These are phyloP conservation scores for Amaurobius ferox DNA, from an alignment of 2,888 invertebrate species.

Conservation along the genomic window DNA sequence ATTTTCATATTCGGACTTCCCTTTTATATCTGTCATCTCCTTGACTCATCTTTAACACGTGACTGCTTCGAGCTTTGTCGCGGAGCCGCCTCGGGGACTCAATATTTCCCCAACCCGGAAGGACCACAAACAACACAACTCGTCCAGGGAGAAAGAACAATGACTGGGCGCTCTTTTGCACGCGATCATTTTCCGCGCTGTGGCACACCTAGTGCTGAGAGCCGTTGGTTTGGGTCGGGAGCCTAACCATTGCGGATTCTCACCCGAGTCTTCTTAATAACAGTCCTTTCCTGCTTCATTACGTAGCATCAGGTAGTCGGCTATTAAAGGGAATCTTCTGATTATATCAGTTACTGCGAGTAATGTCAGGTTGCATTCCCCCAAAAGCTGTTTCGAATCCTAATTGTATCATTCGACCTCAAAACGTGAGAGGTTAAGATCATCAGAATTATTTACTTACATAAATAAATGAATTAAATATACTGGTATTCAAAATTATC, in stretches of 20 bases:
- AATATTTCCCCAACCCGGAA: slow-evolving; percentile 44
- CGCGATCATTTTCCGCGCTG: slow-evolving; percentile 49
- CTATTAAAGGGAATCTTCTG: too few species aligned
- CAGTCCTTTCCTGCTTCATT: background rate
- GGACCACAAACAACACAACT: slow-evolving; percentile 19
- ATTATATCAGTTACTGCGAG: too few species aligned
- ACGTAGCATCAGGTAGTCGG: background rate
- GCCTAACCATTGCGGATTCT: background rate
- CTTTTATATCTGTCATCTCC: too few species aligned
- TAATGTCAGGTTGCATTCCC: too few species aligned
- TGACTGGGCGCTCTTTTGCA: slow-evolving; percentile 25
- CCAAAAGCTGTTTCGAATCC: too few species aligned
- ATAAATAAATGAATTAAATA: too few species aligned
- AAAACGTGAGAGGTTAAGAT: too few species aligned
- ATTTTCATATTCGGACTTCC: too few species aligned
- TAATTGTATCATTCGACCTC: too few species aligned
- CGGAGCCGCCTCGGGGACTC: background rate
- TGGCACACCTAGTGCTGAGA: background rate
- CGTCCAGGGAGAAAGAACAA: slow-evolving; percentile 33
- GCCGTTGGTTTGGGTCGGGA: background rate
- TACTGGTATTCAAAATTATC: too few species aligned
- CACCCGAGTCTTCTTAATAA: background rate
- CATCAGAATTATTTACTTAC: too few species aligned
- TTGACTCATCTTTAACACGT: too few species aligned
- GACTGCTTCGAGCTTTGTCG: slow-evolving; percentile 17